Conservation (phyloP, 2,797 vertebrate species). For the Petrocephalus schoutedeni region DNA sequence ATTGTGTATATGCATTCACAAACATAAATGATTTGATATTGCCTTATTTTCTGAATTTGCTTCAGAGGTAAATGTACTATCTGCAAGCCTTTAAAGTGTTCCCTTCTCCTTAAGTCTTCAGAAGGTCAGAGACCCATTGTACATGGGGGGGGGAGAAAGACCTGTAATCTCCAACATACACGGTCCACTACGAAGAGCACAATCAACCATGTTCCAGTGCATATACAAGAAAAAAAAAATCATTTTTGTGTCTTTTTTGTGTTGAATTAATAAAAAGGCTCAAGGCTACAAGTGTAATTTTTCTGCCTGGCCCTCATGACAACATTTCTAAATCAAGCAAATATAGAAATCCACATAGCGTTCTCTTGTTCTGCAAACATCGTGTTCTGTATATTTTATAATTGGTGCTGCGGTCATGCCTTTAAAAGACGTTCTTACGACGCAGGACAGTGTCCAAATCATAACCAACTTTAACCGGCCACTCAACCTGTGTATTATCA, state of each 20-base stretch:
- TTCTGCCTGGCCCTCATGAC: slow-evolving; percentile 46
- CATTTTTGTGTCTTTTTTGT: slow-evolving; percentile 38
- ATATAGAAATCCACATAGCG: slow-evolving; percentile 41
- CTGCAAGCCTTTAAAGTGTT: slow-evolving; percentile 40
- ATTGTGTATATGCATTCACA: not conserved
- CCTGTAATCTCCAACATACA: slow-evolving; percentile 53
- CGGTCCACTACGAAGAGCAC: slow-evolving; percentile 46
- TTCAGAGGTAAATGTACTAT: slow-evolving; percentile 68
- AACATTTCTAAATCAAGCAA: slow-evolving; percentile 58
- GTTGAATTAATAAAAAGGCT: slow-evolving; percentile 54
- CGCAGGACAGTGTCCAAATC: slow-evolving; percentile 52
- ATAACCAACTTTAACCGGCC: slow-evolving; percentile 70
- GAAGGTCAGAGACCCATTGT: slow-evolving; percentile 47
- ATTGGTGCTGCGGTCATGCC: slow-evolving; percentile 56
- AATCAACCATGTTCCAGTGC: slow-evolving; percentile 55
- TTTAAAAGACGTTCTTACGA: slow-evolving; percentile 45
- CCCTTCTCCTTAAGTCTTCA: slow-evolving; percentile 49
- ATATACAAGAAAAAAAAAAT: slow-evolving; percentile 52
- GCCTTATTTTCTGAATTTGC: slow-evolving; percentile 69
- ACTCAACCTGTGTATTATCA: slow-evolving; percentile 72
- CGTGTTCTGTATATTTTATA: slow-evolving; percentile 62
- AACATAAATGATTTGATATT: slow-evolving; percentile 66
- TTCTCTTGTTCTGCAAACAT: slow-evolving; percentile 43
- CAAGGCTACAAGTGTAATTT: slow-evolving; percentile 54
- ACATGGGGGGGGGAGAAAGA: slow-evolving; percentile 63